A percentile compares a stretch with the other conserved stretches of the same genome.
These are phyloP conservation scores for Pseudococcus viburni DNA, from an alignment of 2,888 invertebrate species.

Conservation along the genomic window DNA sequence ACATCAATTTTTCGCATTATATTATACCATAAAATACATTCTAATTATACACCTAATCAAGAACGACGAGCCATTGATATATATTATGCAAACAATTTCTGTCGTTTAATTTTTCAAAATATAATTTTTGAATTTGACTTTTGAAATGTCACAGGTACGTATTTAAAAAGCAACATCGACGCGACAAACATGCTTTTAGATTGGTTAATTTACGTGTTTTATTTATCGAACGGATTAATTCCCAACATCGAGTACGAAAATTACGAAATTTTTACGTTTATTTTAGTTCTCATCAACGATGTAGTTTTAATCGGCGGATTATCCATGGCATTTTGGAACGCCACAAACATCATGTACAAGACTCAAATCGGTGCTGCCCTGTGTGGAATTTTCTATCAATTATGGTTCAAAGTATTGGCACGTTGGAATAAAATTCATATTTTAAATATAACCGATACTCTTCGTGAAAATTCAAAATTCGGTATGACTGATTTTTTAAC, in stretches of 20 bases:
- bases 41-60: background rate
- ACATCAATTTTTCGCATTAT: background rate
- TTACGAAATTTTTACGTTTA: slow-evolving; percentile 7
- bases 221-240: slow-evolving; percentile 22
- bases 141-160: background rate
- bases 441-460: background rate
- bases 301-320: background rate
- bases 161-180: background rate
- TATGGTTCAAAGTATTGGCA: slow-evolving; percentile 21
- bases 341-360: slow-evolving; percentile 2
- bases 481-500: slow-evolving; percentile 14
- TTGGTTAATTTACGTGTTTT: slow-evolving; percentile 21
- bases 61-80: background rate
- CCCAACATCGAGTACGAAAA: slow-evolving; percentile 1
- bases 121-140: background rate
- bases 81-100: background rate
- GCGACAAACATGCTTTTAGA: slow-evolving; percentile 2
- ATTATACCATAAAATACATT: background rate
- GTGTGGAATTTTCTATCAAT: slow-evolving; percentile 34
- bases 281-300: background rate
- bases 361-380: background rate
- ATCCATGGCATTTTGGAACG: background rate
- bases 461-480: slow-evolving; percentile 23
- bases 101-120: background rate
- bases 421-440: background rate